phyloP scores from a whole-genome alignment of 2,888 invertebrate genomes.

The Mythimna impura region DNA sequence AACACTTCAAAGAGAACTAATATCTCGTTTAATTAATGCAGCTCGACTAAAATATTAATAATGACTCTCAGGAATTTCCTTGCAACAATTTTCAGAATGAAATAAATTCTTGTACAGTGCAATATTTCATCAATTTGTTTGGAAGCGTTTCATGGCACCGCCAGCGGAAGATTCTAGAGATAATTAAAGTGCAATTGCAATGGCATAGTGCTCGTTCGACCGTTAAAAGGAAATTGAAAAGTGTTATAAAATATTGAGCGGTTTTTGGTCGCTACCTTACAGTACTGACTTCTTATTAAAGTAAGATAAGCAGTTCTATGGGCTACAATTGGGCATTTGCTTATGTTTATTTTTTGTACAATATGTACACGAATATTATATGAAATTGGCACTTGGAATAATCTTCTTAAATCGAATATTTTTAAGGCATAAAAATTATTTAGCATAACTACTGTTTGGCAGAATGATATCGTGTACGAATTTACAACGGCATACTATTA shows the following conservation, averaged over 20 bases:
- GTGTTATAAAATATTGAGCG: slow-evolving; percentile 39
- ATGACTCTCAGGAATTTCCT: slow-evolving; percentile 15
- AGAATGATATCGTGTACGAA: too few species aligned
- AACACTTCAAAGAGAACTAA: background rate
- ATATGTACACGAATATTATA: too few species aligned
- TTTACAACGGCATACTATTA: too few species aligned
- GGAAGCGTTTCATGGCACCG: slow-evolving; percentile 38
- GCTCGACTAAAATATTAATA: slow-evolving; percentile 17
- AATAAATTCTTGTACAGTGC: slow-evolving; percentile 37
- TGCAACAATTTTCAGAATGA: slow-evolving; percentile 41
- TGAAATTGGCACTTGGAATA: too few species aligned
- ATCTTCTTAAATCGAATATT: too few species aligned
- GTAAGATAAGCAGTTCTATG: background rate
- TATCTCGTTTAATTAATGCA: slow-evolving; percentile 21
- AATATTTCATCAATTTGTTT: slow-evolving; percentile 63
- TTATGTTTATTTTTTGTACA: too few species aligned
- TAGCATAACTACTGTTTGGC: too few species aligned
- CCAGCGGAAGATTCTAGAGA: slow-evolving; percentile 56
- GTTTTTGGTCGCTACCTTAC: slow-evolving; percentile 17
- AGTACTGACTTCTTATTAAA: background rate
- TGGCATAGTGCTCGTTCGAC: slow-evolving; percentile 41
- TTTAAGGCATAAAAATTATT: too few species aligned
- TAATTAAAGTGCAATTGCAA: slow-evolving; percentile 65
- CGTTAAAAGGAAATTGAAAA: slow-evolving; percentile 61
- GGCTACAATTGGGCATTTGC: background rate